Evolutionary conservation across 2,113 vertebrate species (phyloP).

Genomic region (Pangasianodon hypophthalmus): DNA sequence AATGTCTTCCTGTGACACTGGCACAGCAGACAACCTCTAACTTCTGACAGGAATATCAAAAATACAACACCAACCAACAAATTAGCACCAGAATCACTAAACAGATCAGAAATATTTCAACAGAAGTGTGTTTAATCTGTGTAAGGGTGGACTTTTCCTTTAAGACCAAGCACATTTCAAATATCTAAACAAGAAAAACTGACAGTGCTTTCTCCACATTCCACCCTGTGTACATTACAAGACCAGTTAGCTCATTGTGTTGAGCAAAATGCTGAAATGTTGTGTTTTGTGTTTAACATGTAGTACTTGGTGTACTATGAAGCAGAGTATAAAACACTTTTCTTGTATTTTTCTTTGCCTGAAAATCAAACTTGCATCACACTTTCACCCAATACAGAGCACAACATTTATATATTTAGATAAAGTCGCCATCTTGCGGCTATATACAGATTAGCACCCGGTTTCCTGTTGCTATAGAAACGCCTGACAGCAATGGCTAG

Average conservation of each 20-base stretch:
- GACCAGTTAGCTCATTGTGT: background rate
- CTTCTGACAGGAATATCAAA: background rate
- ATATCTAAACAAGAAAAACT: background rate
- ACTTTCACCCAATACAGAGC: background rate
- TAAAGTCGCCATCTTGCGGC: constrained; percentile 11
- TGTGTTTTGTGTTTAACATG: background rate
- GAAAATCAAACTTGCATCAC: background rate
- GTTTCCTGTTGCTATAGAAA: background rate
- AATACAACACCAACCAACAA: background rate
- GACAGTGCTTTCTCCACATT: background rate
- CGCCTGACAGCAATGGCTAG: background rate
- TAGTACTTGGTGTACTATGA: background rate
- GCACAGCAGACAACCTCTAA: background rate
- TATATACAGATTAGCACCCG: background rate
- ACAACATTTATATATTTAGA: background rate
- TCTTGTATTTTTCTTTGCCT: background rate
- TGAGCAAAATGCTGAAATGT: background rate
- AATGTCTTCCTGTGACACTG: background rate
- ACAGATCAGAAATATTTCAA: background rate
- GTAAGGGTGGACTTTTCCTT: background rate
- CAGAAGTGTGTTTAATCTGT: background rate
- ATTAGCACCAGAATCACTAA: background rate
- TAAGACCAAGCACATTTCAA: background rate
- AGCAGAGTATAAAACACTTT: background rate
- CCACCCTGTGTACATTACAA: background rate